Conservation (phyloP, 2,888 invertebrate species). For the Ferdinandea cuprea region DNA sequence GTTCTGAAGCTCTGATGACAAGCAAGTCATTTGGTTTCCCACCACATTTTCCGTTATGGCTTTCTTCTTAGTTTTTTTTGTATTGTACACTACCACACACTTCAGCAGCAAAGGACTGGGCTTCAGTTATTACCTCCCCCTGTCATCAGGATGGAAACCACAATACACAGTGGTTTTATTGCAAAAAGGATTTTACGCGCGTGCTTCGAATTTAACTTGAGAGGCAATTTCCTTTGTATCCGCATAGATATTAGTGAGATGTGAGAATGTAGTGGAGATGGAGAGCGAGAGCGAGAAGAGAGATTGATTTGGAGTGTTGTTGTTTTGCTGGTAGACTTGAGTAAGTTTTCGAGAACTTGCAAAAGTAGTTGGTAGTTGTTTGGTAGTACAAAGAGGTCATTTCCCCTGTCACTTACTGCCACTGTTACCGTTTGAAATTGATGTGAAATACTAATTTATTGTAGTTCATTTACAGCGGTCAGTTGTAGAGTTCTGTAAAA, state of each 20-base stretch:
- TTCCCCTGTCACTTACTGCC: slow-evolving; percentile 17
- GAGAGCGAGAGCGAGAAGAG: slow-evolving; percentile 2
- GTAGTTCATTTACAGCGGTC: too few species aligned
- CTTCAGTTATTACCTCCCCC: slow-evolving; percentile 37
- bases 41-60: slow-evolving; percentile 70
- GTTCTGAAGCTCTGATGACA: slow-evolving; percentile 37
- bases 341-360: slow-evolving; percentile 40
- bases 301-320: background rate
- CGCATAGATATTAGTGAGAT: slow-evolving; percentile 10
- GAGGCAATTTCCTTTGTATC: slow-evolving; percentile 61
- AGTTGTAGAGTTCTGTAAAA: too few species aligned
- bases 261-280: background rate
- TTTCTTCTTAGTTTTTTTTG: slow-evolving; percentile 32
- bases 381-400: slow-evolving; percentile 15
- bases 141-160: slow-evolving; percentile 50
- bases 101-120: slow-evolving; percentile 24
- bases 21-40: slow-evolving; percentile 66
- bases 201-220: slow-evolving; percentile 72
- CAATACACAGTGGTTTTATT: slow-evolving; percentile 63
- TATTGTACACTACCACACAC: slow-evolving; percentile 50
- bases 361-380: slow-evolving; percentile 42
- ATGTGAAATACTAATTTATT: too few species aligned
- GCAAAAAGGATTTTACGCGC: slow-evolving; percentile 64
- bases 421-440: slow-evolving; percentile 29
- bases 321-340: slow-evolving; percentile 21